Evolutionary conservation across 2,888 invertebrate genomes (phyloP).

Genomic region (Poecilobothrus nobilitatus): DNA sequence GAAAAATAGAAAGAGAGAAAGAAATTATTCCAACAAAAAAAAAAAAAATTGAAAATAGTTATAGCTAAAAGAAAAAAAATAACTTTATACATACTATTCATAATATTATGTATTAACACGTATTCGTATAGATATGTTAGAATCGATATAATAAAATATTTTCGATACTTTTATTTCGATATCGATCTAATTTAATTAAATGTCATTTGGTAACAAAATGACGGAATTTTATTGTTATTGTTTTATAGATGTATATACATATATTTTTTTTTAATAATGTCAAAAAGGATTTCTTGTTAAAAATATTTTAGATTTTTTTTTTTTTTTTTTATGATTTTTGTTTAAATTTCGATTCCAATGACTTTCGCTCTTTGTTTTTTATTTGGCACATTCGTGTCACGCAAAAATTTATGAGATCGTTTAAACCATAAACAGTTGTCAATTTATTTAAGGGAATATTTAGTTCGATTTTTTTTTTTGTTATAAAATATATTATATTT

Average conservation of each 20-base stretch:
- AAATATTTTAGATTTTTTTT: background rate
- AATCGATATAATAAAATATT: background rate
- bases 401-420: background rate
- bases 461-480: no score
- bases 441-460: background rate
- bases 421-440: background rate
- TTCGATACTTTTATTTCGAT: background rate
- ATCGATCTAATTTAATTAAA: slow-evolving; percentile 1
- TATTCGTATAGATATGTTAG: background rate
- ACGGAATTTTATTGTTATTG: background rate
- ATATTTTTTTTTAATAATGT: no score
- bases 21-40: no score
- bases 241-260: no score
- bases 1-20: background rate
- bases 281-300: no score
- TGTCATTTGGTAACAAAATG: background rate
- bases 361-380: background rate
- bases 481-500: no score
- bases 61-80: no score
- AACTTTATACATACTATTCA: background rate
- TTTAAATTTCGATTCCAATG: background rate
- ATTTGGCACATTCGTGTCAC: background rate
- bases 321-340: background rate
- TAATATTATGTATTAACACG: no score
- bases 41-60: no score